phyloP scores from a whole-genome alignment of 2,888 invertebrate genomes.

The Chymomyza fuscimana region DNA sequence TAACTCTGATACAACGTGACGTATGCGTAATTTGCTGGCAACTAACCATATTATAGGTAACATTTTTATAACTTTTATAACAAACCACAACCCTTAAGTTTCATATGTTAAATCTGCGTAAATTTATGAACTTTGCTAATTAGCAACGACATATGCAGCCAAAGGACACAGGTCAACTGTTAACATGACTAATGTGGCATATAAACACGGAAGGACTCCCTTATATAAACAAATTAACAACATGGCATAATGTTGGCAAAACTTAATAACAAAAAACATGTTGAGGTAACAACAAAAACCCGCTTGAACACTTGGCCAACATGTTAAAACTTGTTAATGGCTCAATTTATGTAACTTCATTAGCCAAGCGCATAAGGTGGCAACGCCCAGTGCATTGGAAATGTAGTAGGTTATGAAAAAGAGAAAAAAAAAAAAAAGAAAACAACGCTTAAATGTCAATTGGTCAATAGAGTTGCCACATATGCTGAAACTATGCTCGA shows the following conservation, averaged over 20 bases:
- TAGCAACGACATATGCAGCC: conserved; percentile 26
- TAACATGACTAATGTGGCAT: conserved; percentile 13
- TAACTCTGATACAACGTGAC: neutral
- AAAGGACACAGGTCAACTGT: neutral
- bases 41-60: neutral
- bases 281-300: conserved; percentile 1
- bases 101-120: conserved; percentile 30
- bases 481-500: neutral
- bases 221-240: conserved; percentile 35
- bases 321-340: conserved; percentile 57
- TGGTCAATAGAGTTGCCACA: conserved; percentile 9
- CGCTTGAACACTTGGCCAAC: conserved; percentile 13
- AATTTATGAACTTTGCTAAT: conserved; percentile 63
- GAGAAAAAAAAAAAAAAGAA: neutral
- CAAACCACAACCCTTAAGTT: neutral
- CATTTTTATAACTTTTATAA: neutral
- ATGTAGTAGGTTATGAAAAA: neutral
- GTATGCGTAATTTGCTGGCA: conserved; percentile 12
- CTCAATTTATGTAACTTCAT: conserved; percentile 59
- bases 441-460: conserved; percentile 23
- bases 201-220: conserved; percentile 4
- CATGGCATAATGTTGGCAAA: conserved; percentile 34
- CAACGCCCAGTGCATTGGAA: conserved; percentile 6
- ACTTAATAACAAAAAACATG: conserved; percentile 12
- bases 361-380: conserved; percentile 27